Evolutionary conservation across 2,888 invertebrate species (phyloP).

Genomic region (Campoletis raptor): DNA sequence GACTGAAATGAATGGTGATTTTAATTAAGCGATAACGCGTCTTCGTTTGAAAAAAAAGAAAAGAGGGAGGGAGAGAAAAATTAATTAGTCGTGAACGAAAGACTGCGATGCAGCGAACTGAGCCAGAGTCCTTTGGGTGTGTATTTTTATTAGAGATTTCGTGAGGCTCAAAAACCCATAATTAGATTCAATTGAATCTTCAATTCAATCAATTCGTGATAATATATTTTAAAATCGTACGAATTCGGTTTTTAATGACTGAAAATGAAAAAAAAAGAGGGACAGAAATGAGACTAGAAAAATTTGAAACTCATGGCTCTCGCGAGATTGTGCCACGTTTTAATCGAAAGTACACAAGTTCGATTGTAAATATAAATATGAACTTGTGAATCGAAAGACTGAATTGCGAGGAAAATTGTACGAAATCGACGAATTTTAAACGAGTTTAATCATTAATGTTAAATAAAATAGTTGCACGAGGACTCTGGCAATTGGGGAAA

Average conservation of each 20-base stretch:
- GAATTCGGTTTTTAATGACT: conserved; percentile 27
- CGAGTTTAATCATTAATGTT: conserved; percentile 17
- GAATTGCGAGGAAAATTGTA: conserved; percentile 45
- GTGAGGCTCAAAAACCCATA: conserved; percentile 22
- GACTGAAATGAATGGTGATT: conserved; percentile 66
- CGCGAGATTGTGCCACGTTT: conserved; percentile 13
- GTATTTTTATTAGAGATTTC: conserved; percentile 56
- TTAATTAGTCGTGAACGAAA: conserved; percentile 37
- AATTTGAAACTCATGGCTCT: background rate
- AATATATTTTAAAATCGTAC: conserved; percentile 36
- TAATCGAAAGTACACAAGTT: conserved; percentile 64
- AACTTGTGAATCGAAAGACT: conserved; percentile 62
- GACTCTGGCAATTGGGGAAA: conserved; percentile 72
- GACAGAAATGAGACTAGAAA: background rate
- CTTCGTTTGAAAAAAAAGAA: conserved; percentile 20
- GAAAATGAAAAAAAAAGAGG: background rate
- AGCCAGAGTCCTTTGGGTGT: conserved; percentile 58
- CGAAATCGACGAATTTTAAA: conserved; percentile 18
- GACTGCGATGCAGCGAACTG: conserved; percentile 54
- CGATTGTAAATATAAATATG: conserved; percentile 57
- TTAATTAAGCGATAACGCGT: conserved; percentile 40
- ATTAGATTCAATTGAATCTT: conserved; percentile 48
- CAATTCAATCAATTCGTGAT: conserved; percentile 46
- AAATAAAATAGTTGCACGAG: conserved; percentile 59
- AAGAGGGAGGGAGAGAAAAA: background rate